Conservation (phyloP, 2,797 vertebrate genomes). For the Coluber constrictor region DNA sequence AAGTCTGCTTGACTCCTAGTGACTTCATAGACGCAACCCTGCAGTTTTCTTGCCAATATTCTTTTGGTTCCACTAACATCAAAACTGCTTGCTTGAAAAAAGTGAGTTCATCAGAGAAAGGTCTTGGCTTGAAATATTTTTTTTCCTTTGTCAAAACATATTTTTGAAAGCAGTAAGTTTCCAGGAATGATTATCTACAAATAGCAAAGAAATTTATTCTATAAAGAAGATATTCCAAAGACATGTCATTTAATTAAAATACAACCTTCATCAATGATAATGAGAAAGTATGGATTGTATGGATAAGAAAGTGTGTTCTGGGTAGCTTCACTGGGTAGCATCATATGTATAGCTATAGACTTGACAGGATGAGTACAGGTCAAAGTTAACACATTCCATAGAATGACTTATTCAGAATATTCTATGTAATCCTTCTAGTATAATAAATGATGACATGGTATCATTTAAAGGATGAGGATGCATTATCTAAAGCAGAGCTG, state of each 20-base stretch:
- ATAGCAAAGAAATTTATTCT: not conserved
- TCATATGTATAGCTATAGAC: conserved; percentile 1
- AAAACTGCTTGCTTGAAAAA: not conserved
- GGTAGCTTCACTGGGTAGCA: not conserved
- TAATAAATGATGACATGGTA: not conserved
- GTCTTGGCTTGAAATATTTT: not conserved
- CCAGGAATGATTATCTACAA: not conserved
- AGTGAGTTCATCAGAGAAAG: not conserved
- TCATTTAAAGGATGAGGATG: not conserved
- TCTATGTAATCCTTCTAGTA: not conserved
- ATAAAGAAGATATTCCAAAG: not conserved
- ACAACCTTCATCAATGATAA: not conserved
- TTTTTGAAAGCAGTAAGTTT: not conserved
- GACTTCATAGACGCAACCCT: not conserved
- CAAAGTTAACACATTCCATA: not conserved
- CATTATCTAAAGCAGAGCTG: not conserved
- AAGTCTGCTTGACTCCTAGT: not conserved
- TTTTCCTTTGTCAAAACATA: not conserved
- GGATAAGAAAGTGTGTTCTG: too few relatives aligned
- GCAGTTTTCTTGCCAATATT: not conserved
- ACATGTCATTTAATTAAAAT: not conserved
- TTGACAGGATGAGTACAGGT: not conserved
- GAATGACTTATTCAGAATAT: not conserved
- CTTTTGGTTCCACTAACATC: not conserved
- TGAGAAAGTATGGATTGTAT: not conserved